Percentiles rank a stretch among this genome's conserved stretches.
phyloP scores from a whole-genome alignment of 2,113 vertebrate species.

The Lathamus discolor region DNA sequence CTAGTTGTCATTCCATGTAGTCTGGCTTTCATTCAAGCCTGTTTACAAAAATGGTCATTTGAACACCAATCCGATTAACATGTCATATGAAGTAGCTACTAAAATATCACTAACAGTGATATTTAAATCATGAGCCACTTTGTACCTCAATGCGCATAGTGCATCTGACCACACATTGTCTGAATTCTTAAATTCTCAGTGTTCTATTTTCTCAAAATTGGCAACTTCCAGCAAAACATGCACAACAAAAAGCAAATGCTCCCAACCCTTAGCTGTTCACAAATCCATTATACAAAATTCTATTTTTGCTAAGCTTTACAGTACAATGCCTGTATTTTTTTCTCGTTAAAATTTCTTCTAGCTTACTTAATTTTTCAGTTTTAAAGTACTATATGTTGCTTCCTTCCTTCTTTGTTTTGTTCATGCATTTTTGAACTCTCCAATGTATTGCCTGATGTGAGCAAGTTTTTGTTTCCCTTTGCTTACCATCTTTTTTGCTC shows the following conservation, averaged over 20 bases:
- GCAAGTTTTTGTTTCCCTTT: background rate
- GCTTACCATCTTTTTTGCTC: background rate
- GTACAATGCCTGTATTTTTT: background rate
- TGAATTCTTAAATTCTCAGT: background rate
- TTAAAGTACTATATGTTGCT: background rate
- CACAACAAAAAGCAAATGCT: background rate
- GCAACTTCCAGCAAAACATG: background rate
- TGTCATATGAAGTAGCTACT: background rate
- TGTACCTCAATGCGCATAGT: no score
- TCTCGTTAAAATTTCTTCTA: background rate
- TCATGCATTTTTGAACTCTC: background rate
- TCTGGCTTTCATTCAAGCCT: background rate
- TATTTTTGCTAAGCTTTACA: background rate
- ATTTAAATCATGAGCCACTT: background rate
- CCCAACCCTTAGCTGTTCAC: background rate
- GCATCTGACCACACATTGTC: background rate
- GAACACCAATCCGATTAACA: background rate
- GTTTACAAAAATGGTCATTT: background rate
- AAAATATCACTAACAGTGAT: background rate
- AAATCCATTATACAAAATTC: background rate
- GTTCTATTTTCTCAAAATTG: background rate
- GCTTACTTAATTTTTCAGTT: background rate
- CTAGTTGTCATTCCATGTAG: background rate
- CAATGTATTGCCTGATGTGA: background rate
- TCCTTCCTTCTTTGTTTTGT: background rate